These are phyloP conservation scores for Hetaerina americana DNA, from an alignment of 1,140 invertebrate species.

Conservation along the genomic window DNA sequence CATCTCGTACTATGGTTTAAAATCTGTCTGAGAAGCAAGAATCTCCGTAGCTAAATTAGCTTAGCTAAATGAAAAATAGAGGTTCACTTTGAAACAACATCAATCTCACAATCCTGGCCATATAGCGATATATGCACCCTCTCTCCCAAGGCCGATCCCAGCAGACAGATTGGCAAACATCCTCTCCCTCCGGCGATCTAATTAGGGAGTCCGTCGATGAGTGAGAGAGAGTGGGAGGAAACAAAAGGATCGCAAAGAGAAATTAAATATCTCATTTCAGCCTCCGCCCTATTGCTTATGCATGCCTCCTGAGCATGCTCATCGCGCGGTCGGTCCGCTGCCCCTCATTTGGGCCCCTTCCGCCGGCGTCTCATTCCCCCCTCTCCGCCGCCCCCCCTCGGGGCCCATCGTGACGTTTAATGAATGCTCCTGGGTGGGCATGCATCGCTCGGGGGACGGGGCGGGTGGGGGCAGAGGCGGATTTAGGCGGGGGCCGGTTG, in stretches of 20 bases:
- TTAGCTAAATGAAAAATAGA: no score
- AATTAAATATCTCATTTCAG: neutral
- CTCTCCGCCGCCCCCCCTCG: no score
- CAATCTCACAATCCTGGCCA: no score
- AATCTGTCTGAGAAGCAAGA: no score
- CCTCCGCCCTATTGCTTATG: neutral
- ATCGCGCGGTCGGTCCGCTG: no score
- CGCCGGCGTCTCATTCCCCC: neutral
- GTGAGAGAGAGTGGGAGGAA: neutral
- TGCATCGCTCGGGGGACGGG: neutral
- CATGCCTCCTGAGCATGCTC: neutral
- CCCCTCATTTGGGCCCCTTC: no score
- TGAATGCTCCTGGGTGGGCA: neutral
- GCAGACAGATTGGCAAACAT: neutral
- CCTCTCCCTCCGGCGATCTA: neutral
- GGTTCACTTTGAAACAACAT: no score
- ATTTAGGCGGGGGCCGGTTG: neutral
- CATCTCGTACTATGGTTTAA: no score
- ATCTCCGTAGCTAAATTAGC: no score
- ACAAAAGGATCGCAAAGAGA: neutral
- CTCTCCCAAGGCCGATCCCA: neutral
- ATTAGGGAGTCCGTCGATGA: neutral
- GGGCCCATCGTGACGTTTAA: neutral
- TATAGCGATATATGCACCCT: no score
- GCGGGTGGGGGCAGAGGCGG: no score